phyloP scores from a whole-genome alignment of 2,888 invertebrate species.

The Yponomeuta cagnagella region DNA sequence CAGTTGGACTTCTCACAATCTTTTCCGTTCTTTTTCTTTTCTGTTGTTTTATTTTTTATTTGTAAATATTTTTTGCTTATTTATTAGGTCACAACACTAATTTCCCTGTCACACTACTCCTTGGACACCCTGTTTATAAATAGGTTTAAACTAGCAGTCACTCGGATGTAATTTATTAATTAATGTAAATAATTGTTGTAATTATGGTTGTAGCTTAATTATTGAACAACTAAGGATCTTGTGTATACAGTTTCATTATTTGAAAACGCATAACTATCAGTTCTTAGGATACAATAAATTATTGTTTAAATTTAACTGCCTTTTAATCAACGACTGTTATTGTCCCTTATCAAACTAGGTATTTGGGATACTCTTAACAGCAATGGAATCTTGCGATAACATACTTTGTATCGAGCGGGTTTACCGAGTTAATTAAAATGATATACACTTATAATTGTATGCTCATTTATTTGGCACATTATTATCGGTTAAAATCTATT shows the following conservation, averaged over 20 bases:
- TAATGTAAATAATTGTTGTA: slow-evolving; percentile 62
- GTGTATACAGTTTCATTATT: slow-evolving; percentile 51
- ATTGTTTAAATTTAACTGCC: slow-evolving; percentile 61
- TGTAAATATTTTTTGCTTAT: too few species aligned
- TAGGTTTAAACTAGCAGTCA: background rate
- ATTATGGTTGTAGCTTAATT: slow-evolving; percentile 42
- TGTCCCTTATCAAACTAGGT: too few species aligned
- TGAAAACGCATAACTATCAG: slow-evolving; percentile 43
- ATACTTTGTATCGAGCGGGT: too few species aligned
- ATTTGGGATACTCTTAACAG: too few species aligned
- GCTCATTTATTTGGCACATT: background rate
- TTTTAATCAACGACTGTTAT: background rate
- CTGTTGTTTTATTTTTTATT: too few species aligned
- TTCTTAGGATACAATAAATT: slow-evolving; percentile 68
- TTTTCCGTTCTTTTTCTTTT: too few species aligned
- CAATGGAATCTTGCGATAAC: too few species aligned
- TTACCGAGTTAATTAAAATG: background rate
- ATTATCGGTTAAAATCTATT: background rate
- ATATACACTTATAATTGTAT: background rate
- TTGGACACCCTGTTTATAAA: background rate
- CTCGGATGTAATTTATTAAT: slow-evolving; percentile 24
- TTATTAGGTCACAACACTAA: too few species aligned
- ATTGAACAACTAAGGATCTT: slow-evolving; percentile 39
- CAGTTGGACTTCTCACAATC: too few species aligned
- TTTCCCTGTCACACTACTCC: too few species aligned